Evolutionary conservation across 1,140 invertebrate genomes (phyloP).

Genomic region (Venustaconcha ellipsiformis): DNA sequence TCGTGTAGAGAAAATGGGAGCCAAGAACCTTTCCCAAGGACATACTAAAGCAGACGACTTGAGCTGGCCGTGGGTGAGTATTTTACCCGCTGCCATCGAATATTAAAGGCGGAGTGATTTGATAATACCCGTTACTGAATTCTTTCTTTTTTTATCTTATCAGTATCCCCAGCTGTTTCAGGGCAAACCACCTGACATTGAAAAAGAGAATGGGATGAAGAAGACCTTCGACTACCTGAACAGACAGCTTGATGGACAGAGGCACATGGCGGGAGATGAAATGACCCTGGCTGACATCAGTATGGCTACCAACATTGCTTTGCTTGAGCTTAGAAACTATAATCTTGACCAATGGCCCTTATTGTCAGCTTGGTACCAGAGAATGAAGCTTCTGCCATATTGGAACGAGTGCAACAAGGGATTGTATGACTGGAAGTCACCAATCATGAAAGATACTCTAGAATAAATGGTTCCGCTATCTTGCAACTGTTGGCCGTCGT

Average conservation of each 20-base stretch:
- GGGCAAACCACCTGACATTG: slow-evolving; percentile 38
- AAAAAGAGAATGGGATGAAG: slow-evolving; percentile 38
- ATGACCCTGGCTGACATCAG: slow-evolving; percentile 40
- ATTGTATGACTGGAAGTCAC: slow-evolving; percentile 39
- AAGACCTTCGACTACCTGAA: slow-evolving; percentile 40
- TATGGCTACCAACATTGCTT: slow-evolving; percentile 41
- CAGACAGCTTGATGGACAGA: slow-evolving; percentile 32
- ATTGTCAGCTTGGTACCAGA: slow-evolving; percentile 34
- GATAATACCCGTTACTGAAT: too few species aligned
- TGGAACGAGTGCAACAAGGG: slow-evolving; percentile 42
- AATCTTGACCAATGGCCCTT: slow-evolving; percentile 32
- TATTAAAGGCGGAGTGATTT: too few species aligned
- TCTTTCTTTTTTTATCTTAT: slow-evolving; percentile 2
- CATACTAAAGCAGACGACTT: too few species aligned
- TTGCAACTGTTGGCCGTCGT: too few species aligned
- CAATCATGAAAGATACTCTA: slow-evolving; percentile 8
- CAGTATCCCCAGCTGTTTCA: slow-evolving; percentile 43
- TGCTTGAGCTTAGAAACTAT: slow-evolving; percentile 41
- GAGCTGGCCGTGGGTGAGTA: too few species aligned
- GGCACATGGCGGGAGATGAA: slow-evolving; percentile 41
- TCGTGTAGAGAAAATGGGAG: too few species aligned
- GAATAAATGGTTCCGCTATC: too few species aligned
- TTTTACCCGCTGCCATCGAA: too few species aligned
- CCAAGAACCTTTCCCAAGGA: too few species aligned
- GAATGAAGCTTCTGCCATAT: slow-evolving; percentile 40